A percentile compares a stretch with the other conserved stretches of the same genome.
Evolutionary conservation across 92 coral and sea anemone genomes (phyloP).

Genomic region (Heteractis magnifica): DNA sequence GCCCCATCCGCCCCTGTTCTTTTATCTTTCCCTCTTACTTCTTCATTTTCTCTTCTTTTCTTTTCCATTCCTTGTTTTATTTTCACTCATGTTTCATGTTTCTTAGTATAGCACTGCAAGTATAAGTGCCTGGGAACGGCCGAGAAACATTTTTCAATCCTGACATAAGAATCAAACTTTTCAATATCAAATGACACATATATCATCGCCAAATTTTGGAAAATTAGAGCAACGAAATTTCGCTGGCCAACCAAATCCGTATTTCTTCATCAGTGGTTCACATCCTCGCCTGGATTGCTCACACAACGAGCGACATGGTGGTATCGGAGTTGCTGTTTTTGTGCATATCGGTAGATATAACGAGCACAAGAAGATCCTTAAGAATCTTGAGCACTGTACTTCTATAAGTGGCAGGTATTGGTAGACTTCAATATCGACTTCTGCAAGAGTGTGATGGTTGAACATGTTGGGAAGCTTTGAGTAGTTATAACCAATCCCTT

Average conservation of each 20-base stretch:
- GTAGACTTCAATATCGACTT: constrained; percentile 39
- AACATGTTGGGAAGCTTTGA: constrained; percentile 37
- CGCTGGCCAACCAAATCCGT: constrained; percentile 8
- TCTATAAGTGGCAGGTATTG: constrained; percentile 40
- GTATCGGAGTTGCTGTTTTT: background rate
- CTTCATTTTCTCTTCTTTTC: background rate
- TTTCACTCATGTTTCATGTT: background rate
- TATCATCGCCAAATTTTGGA: constrained; percentile 9
- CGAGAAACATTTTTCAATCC: no score
- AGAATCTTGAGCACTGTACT: constrained; percentile 26
- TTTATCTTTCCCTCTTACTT: background rate
- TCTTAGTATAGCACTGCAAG: background rate
- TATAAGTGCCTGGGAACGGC: no score
- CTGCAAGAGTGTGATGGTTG: constrained; percentile 30
- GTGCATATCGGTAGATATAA: constrained; percentile 39
- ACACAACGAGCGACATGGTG: constrained; percentile 3
- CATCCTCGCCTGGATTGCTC: constrained; percentile 1
- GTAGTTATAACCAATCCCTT: constrained; percentile 32
- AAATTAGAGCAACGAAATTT: constrained; percentile 6
- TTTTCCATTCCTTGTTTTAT: background rate
- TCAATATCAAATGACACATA: background rate
- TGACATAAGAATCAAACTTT: no score
- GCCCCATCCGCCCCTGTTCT: background rate
- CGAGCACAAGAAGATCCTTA: constrained; percentile 40
- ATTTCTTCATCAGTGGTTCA: background rate